Base-by-base conservation (phyloP, 2,888 invertebrate genomes). In the Melanargia galathea region DNA sequence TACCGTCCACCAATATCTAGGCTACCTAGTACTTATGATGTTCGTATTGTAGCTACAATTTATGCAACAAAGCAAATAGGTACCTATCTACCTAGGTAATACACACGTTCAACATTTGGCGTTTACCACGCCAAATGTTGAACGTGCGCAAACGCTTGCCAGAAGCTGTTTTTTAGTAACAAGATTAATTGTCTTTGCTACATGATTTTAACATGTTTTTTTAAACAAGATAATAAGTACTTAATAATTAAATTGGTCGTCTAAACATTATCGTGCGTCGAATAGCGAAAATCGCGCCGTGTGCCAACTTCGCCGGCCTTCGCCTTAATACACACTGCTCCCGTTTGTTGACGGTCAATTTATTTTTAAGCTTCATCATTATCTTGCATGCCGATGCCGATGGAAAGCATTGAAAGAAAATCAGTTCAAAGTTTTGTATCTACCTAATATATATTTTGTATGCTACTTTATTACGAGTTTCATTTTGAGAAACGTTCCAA, bases 221-320 rank as follows among this genome's bases (percentile, higher is more conserved):
- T 3, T 10, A 1, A 6, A 16, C 26, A 30, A 30, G 20, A 57
- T 60, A 52, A 33, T 54, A 13, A 63, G 55, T 51, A 56, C 62
- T 51, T 61, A 59, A 65, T 60, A 51, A 61, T 51, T 52, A 60
- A 63, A 66, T 46, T 52, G 60, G 33, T 57, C 58, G 55, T 59
- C 52, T 60, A 55, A 61, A 52, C 60, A 66, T 62, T 60, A 68
- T 64, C 62, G 54, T 65, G 60, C 40, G 52, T 46, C 38, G 63
- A 62, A 61, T 68, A 64, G 63, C 63, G 59, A 68, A 68, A 65
- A 65, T 65, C 67, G 59, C 45, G 40, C 52, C 62, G 71, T 78
- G 82, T 87, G 90, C 90, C 90, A 90, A 89, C 77, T 88, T 86
- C 82, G 83, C 72, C 77, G 82, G 80, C 86, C 87, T 89, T 82